These are phyloP conservation scores for Sparidentex hasta DNA, from an alignment of 2,797 vertebrate genomes.

Conservation along the genomic window DNA sequence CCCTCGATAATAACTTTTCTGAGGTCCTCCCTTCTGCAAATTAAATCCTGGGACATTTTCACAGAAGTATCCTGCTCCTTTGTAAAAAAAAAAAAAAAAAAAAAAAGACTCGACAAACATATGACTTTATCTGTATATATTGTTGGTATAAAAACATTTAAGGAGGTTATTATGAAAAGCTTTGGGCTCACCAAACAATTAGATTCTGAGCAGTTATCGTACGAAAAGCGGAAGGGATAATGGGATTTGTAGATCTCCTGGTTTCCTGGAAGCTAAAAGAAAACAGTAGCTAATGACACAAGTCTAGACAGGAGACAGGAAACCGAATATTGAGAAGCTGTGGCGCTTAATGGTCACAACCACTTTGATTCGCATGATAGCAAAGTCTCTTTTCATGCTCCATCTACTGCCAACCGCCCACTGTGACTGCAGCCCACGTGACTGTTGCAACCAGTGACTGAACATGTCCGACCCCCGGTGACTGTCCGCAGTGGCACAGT, in stretches of 20 bases:
- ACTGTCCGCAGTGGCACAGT: constrained; percentile 6
- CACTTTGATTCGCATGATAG: constrained; percentile 59
- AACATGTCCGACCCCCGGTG: constrained; percentile 26
- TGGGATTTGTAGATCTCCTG: constrained; percentile 9
- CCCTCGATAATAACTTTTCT: constrained; percentile 39
- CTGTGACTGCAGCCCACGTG: constrained; percentile 33
- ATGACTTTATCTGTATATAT: constrained; percentile 25
- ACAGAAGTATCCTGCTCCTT: constrained; percentile 31
- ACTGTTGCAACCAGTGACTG: constrained; percentile 34
- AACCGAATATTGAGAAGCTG: constrained; percentile 35
- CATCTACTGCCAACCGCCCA: constrained; percentile 67
- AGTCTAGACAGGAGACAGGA: constrained; percentile 65
- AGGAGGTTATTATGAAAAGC: constrained; percentile 37
- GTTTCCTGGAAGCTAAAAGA: background rate
- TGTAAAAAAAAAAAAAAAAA: constrained; percentile 10
- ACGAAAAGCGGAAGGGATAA: constrained; percentile 30
- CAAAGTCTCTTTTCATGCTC: constrained; percentile 63
- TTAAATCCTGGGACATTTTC: constrained; percentile 30
- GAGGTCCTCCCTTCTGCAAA: constrained; percentile 28
- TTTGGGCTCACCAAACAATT: constrained; percentile 31
- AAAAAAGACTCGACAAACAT: constrained; percentile 39
- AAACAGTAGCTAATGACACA: constrained; percentile 52
- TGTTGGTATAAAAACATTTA: constrained; percentile 37
- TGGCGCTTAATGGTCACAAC: constrained; percentile 51
- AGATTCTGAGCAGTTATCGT: constrained; percentile 18